Conservation (phyloP, 2,888 invertebrate species). For the Desoria tigrina region DNA sequence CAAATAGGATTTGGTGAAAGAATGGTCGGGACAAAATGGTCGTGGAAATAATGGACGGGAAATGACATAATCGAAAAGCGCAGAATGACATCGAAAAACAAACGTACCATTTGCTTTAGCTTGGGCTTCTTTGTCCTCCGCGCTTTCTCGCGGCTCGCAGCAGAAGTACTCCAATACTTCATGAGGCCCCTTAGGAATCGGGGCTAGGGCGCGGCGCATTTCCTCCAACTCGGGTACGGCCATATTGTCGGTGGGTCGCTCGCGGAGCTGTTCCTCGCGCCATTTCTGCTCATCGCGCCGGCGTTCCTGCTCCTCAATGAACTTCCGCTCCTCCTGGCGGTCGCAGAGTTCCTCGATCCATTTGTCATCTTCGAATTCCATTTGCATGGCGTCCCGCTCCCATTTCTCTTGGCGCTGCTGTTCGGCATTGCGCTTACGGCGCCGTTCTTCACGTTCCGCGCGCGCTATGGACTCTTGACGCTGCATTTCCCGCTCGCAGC, state of each 20-base stretch:
- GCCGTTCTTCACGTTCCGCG: not conserved
- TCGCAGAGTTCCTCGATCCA: not conserved
- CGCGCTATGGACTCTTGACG: too few relatives aligned
- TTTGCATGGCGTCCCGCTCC: not conserved
- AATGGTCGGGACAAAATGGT: too few relatives aligned
- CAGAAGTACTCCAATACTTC: constrained; percentile 14
- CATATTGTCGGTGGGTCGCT: not conserved
- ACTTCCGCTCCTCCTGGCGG: not conserved
- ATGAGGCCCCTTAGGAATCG: not conserved
- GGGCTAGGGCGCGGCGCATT: constrained; percentile 7
- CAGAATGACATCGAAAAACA: not conserved
- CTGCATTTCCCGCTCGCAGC: too few relatives aligned
- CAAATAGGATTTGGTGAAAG: too few relatives aligned
- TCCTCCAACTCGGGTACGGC: constrained; percentile 20
- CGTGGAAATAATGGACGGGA: too few relatives aligned
- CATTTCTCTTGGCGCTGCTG: not conserved
- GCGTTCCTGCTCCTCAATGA: not conserved
- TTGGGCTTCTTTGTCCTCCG: not conserved
- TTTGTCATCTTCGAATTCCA: not conserved
- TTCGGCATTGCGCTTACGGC: not conserved
- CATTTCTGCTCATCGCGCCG: not conserved
- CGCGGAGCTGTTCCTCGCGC: not conserved
- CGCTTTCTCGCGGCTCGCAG: not conserved
- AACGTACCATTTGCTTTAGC: not conserved
- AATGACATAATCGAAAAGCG: too few relatives aligned